These are phyloP conservation scores for Plagodis dolabraria DNA, from an alignment of 2,888 invertebrate species.

Conservation along the genomic window DNA sequence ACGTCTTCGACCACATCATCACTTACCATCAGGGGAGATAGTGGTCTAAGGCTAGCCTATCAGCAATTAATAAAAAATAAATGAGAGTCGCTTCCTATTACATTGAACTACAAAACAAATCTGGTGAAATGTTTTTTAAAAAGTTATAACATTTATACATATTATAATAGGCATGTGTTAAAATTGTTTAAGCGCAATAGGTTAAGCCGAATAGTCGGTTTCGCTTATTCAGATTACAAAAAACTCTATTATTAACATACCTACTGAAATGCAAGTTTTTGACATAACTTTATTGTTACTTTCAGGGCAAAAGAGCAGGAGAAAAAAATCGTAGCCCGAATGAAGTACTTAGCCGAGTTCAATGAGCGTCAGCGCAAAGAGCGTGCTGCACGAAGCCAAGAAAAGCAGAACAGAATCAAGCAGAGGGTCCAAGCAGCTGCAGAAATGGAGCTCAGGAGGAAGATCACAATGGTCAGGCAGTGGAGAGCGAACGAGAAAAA, in stretches of 20 bases:
- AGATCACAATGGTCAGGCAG: constrained; percentile 75
- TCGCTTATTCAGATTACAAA: background rate
- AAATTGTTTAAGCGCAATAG: no score
- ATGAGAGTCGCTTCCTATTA: no score
- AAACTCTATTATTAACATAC: no score
- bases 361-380: constrained; percentile 69
- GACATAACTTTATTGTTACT: background rate
- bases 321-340: constrained; percentile 64
- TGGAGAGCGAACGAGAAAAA: constrained; percentile 76
- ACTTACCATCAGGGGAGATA: no score
- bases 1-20: no score
- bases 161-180: no score
- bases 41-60: no score
- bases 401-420: constrained; percentile 69
- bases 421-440: constrained; percentile 75
- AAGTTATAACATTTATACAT: no score
- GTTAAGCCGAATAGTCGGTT: no score
- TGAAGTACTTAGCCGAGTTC: constrained; percentile 68
- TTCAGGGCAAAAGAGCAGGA: constrained; percentile 73
- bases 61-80: no score
- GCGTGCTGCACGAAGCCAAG: constrained; percentile 56
- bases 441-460: constrained; percentile 73
- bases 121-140: no score
- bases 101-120: no score
- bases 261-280: background rate